These are phyloP conservation scores for Papilio glaucus DNA, from an alignment of 1,140 invertebrate genomes.

Conservation along the genomic window DNA sequence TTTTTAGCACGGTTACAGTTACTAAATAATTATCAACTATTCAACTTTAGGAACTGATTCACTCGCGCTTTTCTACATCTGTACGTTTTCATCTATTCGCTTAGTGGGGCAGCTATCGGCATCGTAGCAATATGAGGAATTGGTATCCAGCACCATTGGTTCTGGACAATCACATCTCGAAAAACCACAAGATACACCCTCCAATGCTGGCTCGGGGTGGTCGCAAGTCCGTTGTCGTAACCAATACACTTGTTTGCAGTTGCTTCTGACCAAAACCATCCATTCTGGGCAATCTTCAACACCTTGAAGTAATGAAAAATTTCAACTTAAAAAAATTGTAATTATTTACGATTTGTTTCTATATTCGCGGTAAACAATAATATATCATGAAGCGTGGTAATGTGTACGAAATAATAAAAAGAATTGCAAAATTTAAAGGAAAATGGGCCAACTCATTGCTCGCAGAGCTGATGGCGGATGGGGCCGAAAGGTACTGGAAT, in stretches of 20 bases:
- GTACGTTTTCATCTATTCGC: background rate
- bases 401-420: too few relatives aligned
- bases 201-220: conserved; percentile 50
- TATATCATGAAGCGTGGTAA: too few relatives aligned
- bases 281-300: conserved; percentile 56
- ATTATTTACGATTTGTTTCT: too few relatives aligned
- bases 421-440: too few relatives aligned
- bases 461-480: too few relatives aligned
- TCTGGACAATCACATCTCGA: conserved; percentile 62
- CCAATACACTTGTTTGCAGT: conserved; percentile 54
- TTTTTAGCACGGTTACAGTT: too few relatives aligned
- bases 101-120: conserved; percentile 53
- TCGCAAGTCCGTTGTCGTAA: conserved; percentile 54
- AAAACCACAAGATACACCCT: conserved; percentile 55
- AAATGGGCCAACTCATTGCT: too few relatives aligned
- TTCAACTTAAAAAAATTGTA: too few relatives aligned
- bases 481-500: too few relatives aligned
- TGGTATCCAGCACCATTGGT: conserved; percentile 50
- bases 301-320: conserved; percentile 46
- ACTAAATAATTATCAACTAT: too few relatives aligned
- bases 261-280: conserved; percentile 47
- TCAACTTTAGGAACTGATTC: too few relatives aligned
- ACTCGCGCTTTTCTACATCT: background rate
- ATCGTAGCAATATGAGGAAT: conserved; percentile 60
- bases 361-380: too few relatives aligned